Base-by-base conservation (phyloP, 2,113 vertebrate genomes). In the Anarrhichthys ocellatus region DNA sequence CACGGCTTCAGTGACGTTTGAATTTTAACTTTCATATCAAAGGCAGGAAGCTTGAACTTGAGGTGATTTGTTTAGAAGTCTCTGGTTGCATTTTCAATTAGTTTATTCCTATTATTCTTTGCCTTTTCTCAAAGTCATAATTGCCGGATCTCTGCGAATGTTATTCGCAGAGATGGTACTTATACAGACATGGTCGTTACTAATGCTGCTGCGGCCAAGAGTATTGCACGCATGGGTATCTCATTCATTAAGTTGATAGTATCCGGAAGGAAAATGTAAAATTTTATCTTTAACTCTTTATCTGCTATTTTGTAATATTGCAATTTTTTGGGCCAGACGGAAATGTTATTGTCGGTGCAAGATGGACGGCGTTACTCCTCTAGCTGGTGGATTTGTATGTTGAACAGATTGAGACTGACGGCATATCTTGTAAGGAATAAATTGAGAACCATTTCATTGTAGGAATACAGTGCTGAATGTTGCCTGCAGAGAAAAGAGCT, bases 381-480 rank as follows among this genome's bases (percentile, higher is more conserved):
- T 58, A 78, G 73, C 76, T 46, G 50, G 36, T 86, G 71, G 66
- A 85, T 72, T 73, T 81, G 65, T 83, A 62, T 78, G 68, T 82
- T 80, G 80, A 89, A 78, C 77, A 87, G 83, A 91, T 90, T 87
- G 82, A 87, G 88, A 85, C 84, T 76, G 78, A 78, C 52, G 27
- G 63, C 64, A 81, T 87, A 88, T 91, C 89, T 88, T 87, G 85
- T 87, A 84, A 83, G 65, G 62, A 87, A 88, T 86, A 83, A 89
- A 89, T 86, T 89, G 85, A 90, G 89, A 90, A 88, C 72, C 65
- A 71, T 87, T 87, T 90, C 46, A 83, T 89, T 82, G 76, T 76
- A 61, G 70, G 42, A 78, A 83, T 80, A 56, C 56, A 64, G 50
- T 48, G 76, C 65, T 82, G 80, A 66, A 63, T 86, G 64, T 77